phyloP scores from a whole-genome alignment of 2,113 vertebrate genomes.

The Apaloderma vittatum region DNA sequence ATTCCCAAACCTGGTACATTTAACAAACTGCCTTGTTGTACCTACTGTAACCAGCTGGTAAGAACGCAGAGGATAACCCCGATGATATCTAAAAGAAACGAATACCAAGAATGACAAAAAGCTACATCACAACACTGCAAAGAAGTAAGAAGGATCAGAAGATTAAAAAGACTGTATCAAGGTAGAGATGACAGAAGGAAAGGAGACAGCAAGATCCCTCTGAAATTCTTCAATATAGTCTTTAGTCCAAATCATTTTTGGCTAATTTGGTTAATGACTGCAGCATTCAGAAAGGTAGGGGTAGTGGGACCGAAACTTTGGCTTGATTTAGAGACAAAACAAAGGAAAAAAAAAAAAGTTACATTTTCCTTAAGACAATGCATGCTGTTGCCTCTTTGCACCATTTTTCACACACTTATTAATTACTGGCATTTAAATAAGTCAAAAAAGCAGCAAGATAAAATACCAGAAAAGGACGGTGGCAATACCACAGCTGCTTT shows the following conservation, averaged over 20 bases:
- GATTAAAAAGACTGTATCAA: background rate
- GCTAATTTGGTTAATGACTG: background rate
- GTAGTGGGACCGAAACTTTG: background rate
- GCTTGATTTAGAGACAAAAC: background rate
- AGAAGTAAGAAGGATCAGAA: background rate
- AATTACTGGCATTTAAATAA: background rate
- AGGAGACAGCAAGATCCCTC: background rate
- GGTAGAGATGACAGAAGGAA: background rate
- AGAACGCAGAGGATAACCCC: background rate
- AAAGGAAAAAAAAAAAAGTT: no score
- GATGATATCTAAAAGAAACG: background rate
- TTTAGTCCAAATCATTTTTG: background rate
- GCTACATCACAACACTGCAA: accelerated
- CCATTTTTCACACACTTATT: background rate
- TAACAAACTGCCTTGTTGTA: background rate
- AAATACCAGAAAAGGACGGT: background rate
- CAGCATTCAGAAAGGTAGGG: background rate
- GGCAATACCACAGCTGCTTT: background rate
- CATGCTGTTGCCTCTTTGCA: background rate
- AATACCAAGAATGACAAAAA: background rate
- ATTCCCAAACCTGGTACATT: background rate
- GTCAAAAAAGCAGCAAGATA: background rate
- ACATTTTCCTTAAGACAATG: background rate
- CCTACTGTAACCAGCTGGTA: background rate
- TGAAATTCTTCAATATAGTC: background rate